A percentile compares a stretch with the other conserved stretches of the same genome.
Evolutionary conservation across 2,888 invertebrate species (phyloP).

Genomic region (Heliconius hortense): DNA sequence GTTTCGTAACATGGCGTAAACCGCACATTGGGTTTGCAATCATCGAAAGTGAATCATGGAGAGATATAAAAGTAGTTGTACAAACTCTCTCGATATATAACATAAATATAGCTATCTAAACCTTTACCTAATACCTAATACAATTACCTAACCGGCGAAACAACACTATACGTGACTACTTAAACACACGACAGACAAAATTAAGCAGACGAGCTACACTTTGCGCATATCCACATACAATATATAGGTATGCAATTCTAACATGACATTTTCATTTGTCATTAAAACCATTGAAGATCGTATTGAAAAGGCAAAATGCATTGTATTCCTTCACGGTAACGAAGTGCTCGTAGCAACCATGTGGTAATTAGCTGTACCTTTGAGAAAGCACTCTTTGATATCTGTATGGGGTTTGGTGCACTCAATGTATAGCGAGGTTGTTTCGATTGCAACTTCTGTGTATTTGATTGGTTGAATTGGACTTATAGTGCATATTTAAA

Average conservation of each 20-base stretch:
- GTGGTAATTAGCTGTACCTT: constrained; percentile 46
- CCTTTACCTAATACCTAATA: too few species aligned
- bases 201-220: background rate
- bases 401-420: constrained; percentile 20
- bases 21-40: too few species aligned
- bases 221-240: too few species aligned
- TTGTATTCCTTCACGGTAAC: constrained; percentile 25
- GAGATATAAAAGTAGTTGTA: too few species aligned
- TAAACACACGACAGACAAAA: too few species aligned
- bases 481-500: background rate
- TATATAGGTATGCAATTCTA: constrained; percentile 4
- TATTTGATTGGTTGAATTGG: constrained; percentile 3
- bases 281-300: constrained; percentile 26
- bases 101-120: too few species aligned
- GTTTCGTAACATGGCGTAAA: too few species aligned
- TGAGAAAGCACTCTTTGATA: constrained; percentile 44
- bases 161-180: too few species aligned
- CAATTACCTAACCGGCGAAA: too few species aligned
- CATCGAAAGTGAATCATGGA: too few species aligned
- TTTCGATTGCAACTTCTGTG: constrained; percentile 8
- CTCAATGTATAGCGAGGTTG: background rate
- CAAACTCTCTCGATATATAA: too few species aligned
- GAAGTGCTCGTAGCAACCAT: constrained; percentile 22
- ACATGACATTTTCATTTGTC: constrained; percentile 21
- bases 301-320: constrained; percentile 24